Base-by-base conservation (phyloP, 2,797 vertebrate species). In the Lithobates sylvaticus region DNA sequence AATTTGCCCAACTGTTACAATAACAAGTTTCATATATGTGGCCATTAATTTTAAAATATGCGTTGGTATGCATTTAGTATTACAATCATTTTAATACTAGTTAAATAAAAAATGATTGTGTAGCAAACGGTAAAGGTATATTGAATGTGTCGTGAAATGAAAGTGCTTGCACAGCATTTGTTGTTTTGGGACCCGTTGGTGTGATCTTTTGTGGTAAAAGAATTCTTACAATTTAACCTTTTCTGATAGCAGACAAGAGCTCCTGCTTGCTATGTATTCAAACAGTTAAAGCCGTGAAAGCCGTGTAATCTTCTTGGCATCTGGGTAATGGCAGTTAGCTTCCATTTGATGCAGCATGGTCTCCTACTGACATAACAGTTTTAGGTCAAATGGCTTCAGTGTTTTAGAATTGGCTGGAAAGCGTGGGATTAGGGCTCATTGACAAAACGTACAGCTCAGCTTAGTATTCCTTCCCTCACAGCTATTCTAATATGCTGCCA, bases 291-390 rank as follows among this genome's bases (percentile, higher is more conserved):
- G 58, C n/a, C 34, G 21, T 61, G 71, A 86, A 76, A 76, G 44
- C 64, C 73, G 23, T 86, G 78, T 81, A 81, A 81, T 81, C 78
- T 68, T 81, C 26, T 76, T 86, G 73, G 78, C 78, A 86, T 44
- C 18, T 86, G 15, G 36, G 50, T 47, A 82, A 81, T 70, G 76
- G 78, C 78, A 34, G 47, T 50, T 82, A 15, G 34, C 64, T 77
- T 72, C 36, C 50, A 65, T 64, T 70, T 44, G 74, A 34, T 36
- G 36, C 67, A 1, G 50, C 65, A 77, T 64, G 39, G 67, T 65
- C 64, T 82, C 74, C 47, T 77, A 65, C 80, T 83, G 80, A 86
- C 73, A 86, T 65, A 81, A 86, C 74, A 70, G 79, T 76, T 86
- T 68, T 67, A 82, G 79, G 67, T 83, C 80, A 78, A 71, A 82